Base-by-base conservation (phyloP, 1,140 invertebrate genomes). In the Papilio glaucus region DNA sequence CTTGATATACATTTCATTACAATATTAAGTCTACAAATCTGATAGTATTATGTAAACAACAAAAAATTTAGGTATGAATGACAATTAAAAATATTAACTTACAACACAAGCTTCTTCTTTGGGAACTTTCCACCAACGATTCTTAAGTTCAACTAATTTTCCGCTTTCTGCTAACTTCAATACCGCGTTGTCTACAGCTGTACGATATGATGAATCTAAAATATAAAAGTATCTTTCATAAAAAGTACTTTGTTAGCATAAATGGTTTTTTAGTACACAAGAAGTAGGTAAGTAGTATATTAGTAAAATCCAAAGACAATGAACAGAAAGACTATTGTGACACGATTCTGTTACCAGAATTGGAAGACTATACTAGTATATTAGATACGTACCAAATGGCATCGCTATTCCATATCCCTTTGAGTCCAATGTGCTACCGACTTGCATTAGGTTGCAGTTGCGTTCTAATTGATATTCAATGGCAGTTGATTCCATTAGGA, bases 351-450 rank as follows among this genome's bases (percentile, higher is more conserved):
- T 26, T n/a, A 4, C 21, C 12, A n/a, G 45, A 21, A 73, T 70
- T 63, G 37, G 21, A 33, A 53, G n/a, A n/a, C n/a, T n/a, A n/a
- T n/a, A n/a, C n/a, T n/a, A n/a, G n/a, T n/a, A n/a, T n/a, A n/a
- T n/a, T n/a, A n/a, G n/a, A 68, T 73, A 92, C 94, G 94, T 92
- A 97, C 96, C 95, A 80, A 96, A 95, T 13, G 94, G 95, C 94
- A 95, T 96, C 29, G 95, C 97, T 77, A 97, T 96, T 5, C 97
- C 97, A 75, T 98, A 98, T 77, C 96, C 96, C 87, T 98, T 98
- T 53, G 95, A 96, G 91, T 98, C 96, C 26, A 98, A 88, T 77
- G 95, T 92, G 53, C 95, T 94, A 57, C 97, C 96, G 77, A 98
- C 95, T 92, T 97, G 96, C 68, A 95, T 95, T 1, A 98, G 89